These are phyloP conservation scores for Alentia gelatinosa DNA, from an alignment of 2,888 invertebrate genomes.

Conservation along the genomic window DNA sequence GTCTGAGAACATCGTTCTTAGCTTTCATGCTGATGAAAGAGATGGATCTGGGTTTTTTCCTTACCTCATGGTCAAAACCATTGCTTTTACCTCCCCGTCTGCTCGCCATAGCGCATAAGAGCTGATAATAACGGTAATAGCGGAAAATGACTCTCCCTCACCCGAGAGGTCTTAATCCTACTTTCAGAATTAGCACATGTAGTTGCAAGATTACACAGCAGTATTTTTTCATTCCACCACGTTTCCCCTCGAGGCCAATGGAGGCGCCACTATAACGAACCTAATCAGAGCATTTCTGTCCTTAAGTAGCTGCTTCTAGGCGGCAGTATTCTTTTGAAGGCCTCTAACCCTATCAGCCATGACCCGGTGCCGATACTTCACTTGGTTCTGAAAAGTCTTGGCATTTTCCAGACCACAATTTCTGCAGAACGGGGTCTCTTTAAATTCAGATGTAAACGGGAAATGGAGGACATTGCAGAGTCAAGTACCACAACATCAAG, in stretches of 20 bases:
- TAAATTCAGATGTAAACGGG: too few relatives aligned
- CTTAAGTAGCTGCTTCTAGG: neutral
- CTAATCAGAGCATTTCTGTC: neutral
- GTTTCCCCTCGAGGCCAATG: neutral
- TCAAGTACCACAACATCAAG: too few relatives aligned
- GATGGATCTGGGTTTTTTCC: too few relatives aligned
- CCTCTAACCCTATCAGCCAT: slow-evolving; percentile 9
- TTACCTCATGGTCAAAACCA: too few relatives aligned
- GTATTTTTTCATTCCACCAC: neutral
- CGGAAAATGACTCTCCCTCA: neutral
- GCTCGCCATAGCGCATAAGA: too few relatives aligned
- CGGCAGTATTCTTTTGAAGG: neutral
- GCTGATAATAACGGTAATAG: neutral
- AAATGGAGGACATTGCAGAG: too few relatives aligned
- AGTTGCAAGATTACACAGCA: neutral
- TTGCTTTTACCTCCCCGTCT: too few relatives aligned
- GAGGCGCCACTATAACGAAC: neutral
- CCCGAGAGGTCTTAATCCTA: neutral
- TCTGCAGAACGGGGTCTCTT: too few relatives aligned
- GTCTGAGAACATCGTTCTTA: too few relatives aligned
- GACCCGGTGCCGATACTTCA: neutral
- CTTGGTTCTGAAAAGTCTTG: neutral
- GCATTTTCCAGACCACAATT: too few relatives aligned
- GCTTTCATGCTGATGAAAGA: too few relatives aligned
- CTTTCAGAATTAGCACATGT: neutral